A percentile compares a stretch with the other conserved stretches of the same genome.
These are phyloP conservation scores for Poecilia latipinna DNA, from an alignment of 2,113 vertebrate species.

Conservation along the genomic window DNA sequence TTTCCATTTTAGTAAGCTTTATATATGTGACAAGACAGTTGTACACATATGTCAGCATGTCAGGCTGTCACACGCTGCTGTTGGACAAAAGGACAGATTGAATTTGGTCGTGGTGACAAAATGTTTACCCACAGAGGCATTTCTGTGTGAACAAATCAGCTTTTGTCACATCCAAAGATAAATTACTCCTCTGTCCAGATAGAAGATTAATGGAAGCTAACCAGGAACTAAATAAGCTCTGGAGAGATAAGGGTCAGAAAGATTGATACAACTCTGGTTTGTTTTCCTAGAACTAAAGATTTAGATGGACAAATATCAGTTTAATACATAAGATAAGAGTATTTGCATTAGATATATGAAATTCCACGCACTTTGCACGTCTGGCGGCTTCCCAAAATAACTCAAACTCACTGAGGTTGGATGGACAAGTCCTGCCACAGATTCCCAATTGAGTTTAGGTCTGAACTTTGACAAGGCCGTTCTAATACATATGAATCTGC, in stretches of 20 bases:
- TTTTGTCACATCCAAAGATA: constrained; percentile 71
- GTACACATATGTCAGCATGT: constrained; percentile 61
- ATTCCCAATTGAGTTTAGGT: background rate
- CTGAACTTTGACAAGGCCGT: no score
- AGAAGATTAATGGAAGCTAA: constrained; percentile 68
- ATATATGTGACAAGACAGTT: constrained; percentile 77
- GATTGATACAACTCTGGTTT: constrained; percentile 8
- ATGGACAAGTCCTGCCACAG: background rate
- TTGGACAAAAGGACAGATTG: constrained; percentile 43
- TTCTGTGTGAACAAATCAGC: constrained; percentile 69
- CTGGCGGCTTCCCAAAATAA: background rate
- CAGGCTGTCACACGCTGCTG: constrained; percentile 57
- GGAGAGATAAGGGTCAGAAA: constrained; percentile 32
- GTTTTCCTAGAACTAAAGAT: background rate
- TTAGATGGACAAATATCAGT: background rate
- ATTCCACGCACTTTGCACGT: background rate
- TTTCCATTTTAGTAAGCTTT: constrained; percentile 79
- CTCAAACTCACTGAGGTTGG: background rate
- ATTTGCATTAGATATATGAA: background rate
- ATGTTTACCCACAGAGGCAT: constrained; percentile 55
- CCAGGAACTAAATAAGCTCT: constrained; percentile 35
- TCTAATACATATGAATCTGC: no score
- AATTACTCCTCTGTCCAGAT: constrained; percentile 59
- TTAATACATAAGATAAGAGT: background rate
- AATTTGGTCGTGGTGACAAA: constrained; percentile 40